Conservation (phyloP, 1,140 invertebrate species). For the Drosophila rhopaloa region DNA sequence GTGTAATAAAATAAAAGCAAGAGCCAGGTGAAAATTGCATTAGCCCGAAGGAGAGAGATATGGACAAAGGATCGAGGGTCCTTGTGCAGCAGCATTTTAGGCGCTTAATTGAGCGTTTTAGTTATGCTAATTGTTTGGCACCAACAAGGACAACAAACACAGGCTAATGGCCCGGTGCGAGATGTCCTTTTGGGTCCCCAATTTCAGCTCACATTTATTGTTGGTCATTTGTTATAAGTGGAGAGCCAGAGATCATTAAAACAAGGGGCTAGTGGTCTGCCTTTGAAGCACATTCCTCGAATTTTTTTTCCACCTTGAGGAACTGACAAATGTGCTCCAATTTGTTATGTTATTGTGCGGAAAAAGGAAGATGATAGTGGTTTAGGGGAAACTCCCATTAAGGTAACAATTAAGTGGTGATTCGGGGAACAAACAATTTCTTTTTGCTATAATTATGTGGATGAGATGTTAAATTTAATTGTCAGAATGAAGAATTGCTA, state of each 20-base stretch:
- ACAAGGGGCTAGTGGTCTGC: background rate
- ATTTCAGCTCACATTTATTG: conserved; percentile 57
- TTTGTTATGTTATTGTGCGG: conserved; percentile 60
- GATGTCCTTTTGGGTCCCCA: conserved; percentile 6
- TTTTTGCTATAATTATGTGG: background rate
- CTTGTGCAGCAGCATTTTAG: conserved; percentile 58
- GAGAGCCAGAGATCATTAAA: conserved; percentile 28
- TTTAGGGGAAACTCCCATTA: conserved; percentile 1
- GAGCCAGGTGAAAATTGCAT: conserved; percentile 76
- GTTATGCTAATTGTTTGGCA: conserved; percentile 76
- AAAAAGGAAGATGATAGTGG: conserved; percentile 8
- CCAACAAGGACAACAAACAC: conserved; percentile 17
- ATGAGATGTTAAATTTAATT: background rate
- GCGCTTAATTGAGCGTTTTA: conserved; percentile 81
- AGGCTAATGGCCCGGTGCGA: conserved; percentile 32
- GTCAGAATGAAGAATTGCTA: background rate
- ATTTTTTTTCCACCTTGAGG: background rate
- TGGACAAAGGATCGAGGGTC: conserved; percentile 15
- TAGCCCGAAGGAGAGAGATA: conserved; percentile 26
- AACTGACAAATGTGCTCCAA: conserved; percentile 43
- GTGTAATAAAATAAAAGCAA: conserved; percentile 65
- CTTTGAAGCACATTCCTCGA: background rate
- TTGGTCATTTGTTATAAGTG: conserved; percentile 64
- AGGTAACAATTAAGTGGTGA: conserved; percentile 12
- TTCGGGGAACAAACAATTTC: background rate